Evolutionary conservation across 1,140 invertebrate species (phyloP).

Genomic region (Diabrotica undecimpunctata): DNA sequence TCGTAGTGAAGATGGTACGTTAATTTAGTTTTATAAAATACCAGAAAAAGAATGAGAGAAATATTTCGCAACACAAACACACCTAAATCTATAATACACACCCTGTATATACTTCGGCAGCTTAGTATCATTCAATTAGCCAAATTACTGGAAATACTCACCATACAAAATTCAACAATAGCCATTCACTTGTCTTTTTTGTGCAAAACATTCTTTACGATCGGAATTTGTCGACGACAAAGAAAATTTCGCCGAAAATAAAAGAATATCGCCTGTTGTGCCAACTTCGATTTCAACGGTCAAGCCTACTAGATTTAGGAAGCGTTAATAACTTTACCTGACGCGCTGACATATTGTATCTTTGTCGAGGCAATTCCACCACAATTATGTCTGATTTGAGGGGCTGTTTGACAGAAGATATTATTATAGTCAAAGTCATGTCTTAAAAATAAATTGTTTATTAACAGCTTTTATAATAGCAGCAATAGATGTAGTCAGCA

Average conservation of each 20-base stretch:
- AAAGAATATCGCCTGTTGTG: not conserved
- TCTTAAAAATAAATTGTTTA: no score
- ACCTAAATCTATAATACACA: no score
- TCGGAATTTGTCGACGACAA: not conserved
- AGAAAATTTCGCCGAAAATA: not conserved
- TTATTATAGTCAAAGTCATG: no score
- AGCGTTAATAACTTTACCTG: constrained; percentile 2
- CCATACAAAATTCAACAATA: not conserved
- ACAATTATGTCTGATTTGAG: not conserved
- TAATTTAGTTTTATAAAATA: no score
- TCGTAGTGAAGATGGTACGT: no score
- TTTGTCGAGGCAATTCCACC: not conserved
- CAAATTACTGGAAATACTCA: not conserved
- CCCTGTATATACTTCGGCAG: not conserved
- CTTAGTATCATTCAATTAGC: not conserved
- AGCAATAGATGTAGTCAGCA: no score
- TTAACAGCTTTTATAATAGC: no score
- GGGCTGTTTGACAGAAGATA: no score
- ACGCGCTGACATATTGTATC: not conserved
- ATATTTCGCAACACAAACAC: no score
- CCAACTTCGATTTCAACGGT: constrained; percentile 1
- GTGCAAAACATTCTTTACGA: not conserved
- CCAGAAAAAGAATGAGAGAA: no score
- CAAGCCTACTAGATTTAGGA: constrained; percentile 2
- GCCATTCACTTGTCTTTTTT: not conserved